These are phyloP conservation scores for Theristus sp. DNA, from an alignment of 2,888 invertebrate genomes.

Conservation along the genomic window DNA sequence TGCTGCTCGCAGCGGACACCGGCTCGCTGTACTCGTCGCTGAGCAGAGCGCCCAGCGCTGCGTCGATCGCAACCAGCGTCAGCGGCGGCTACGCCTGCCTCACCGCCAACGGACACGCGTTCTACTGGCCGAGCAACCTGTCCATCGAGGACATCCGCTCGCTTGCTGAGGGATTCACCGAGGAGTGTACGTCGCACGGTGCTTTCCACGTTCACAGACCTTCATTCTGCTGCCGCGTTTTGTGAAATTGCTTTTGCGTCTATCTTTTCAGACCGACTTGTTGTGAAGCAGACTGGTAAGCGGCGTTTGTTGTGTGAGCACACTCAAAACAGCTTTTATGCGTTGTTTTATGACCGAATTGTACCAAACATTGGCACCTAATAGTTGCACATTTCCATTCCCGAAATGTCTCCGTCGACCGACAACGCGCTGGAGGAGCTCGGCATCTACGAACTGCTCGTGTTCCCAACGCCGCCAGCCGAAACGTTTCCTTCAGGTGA, in stretches of 20 bases:
- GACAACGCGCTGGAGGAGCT: neutral
- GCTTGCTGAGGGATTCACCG: constrained; percentile 4
- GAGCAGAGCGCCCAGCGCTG: neutral
- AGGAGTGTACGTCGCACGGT: neutral
- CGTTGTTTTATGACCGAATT: no score
- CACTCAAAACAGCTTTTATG: no score
- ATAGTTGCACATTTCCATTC: no score
- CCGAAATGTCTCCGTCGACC: neutral
- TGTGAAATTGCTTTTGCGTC: no score
- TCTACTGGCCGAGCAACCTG: neutral
- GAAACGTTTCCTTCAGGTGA: neutral
- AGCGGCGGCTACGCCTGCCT: neutral
- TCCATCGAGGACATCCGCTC: constrained; percentile 1
- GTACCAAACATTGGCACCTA: no score
- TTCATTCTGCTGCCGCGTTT: no score
- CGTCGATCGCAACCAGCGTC: neutral
- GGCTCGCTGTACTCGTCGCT: neutral
- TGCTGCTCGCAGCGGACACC: neutral
- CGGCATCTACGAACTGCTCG: neutral
- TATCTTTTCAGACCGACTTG: neutral
- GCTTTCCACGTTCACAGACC: neutral
- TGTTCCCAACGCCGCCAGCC: neutral
- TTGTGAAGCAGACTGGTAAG: neutral
- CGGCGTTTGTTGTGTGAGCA: neutral
- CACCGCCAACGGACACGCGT: neutral